Conservation (phyloP, 1,140 invertebrate genomes). For the Polypedilum vanderplanki region DNA sequence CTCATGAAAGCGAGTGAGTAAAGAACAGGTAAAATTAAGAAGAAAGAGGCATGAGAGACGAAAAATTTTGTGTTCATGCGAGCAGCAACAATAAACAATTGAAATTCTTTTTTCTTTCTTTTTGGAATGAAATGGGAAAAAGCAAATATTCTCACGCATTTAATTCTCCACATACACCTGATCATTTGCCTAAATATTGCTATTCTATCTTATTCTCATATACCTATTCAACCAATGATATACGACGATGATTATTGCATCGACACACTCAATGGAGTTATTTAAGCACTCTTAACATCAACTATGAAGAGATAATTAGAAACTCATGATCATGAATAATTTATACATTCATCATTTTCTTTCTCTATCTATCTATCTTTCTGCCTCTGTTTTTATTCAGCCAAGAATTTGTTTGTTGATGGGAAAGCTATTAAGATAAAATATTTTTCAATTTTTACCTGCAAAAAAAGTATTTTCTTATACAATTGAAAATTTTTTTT, state of each 20-base stretch:
- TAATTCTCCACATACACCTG: not conserved
- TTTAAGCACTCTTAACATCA: too few species aligned
- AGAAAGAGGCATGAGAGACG: not conserved
- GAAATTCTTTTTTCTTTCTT: constrained; percentile 13
- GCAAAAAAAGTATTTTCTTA: too few species aligned
- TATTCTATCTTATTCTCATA: not conserved
- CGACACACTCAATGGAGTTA: too few species aligned
- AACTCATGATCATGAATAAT: constrained; percentile 14
- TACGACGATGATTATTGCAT: too few species aligned
- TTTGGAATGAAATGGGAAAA: not conserved
- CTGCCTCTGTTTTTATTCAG: too few species aligned
- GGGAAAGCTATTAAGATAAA: too few species aligned
- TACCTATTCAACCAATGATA: not conserved
- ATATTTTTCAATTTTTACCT: too few species aligned
- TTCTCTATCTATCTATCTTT: too few species aligned
- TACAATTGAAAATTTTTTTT: too few species aligned
- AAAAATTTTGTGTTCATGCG: not conserved
- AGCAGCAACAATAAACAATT: constrained; percentile 22
- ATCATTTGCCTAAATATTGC: constrained; percentile 22
- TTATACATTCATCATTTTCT: not conserved
- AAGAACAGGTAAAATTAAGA: constrained; percentile 5
- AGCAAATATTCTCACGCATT: constrained; percentile 23
- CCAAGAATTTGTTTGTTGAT: too few species aligned
- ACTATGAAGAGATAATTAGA: constrained; percentile 6
- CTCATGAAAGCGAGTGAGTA: constrained; percentile 1